Base-by-base conservation (phyloP, 1,140 invertebrate genomes). In the Eulimnadia texana region DNA sequence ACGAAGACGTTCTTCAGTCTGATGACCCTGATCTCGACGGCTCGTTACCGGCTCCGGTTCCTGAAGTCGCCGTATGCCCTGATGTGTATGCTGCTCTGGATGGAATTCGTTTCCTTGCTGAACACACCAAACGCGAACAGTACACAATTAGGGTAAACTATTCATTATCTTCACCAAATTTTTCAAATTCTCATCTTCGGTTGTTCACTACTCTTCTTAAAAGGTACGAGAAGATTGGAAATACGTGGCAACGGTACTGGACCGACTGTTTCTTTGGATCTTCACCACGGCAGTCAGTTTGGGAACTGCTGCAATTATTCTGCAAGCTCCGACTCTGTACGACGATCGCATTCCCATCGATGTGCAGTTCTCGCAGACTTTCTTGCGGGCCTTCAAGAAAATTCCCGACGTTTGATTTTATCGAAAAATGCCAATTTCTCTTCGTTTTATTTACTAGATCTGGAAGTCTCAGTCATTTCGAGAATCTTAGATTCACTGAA, bases 221-320 rank as follows among this genome's bases (percentile, higher is more conserved):
- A 68, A 89, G 86, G 87, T 90, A 59, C 90, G 91, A 74, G 88
- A 93, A 77, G 94, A 98, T 77, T 98, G 95, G 95, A 96, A 96
- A 70, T 98, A 95, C 74, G 92, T 98, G 61, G 93, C 94, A 61
- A 97, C 97, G 91, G 94, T 98, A 50, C 79, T 98, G 70, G 94
- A 98, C 76, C 81, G 94, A 61, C 77, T 98, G 65, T 95, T 98
- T 75, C 80, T 98, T 61, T 96, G 91, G 86, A 92, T 98, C 68
- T 98, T 98, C 77, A 93, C 92, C 61, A 78, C 93, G 68, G 90
- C 92, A 49, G 93, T 94, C 68, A 74, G 97, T 52, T 87, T 95
- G 58, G 96, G 91, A 11, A 91, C 90, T 11, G 88, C 88, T n/a
- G 90, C 89, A 23, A 94, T 93, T 67, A 92, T 94, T 67, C 78